Base-by-base conservation (phyloP, 2,113 vertebrate genomes). In the Entomyzon cyanotis region DNA sequence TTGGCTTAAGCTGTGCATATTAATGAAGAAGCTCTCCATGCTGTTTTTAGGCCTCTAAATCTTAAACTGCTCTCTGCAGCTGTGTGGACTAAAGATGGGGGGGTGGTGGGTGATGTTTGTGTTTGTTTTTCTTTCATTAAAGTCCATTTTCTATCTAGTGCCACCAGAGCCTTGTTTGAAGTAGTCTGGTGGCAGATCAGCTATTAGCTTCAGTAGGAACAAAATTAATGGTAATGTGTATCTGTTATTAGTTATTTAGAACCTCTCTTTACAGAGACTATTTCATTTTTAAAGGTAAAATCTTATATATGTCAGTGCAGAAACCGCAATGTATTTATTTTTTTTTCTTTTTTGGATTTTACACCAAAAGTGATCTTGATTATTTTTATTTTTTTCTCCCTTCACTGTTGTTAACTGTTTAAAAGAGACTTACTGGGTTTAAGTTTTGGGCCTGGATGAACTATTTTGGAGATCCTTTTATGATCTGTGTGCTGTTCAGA, bases 61-160 rank as follows among this genome's bases (percentile, higher is more conserved):
- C 90, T 95, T 95, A 93, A 95, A 95, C 42, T 93, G 62, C 47
- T 86, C 30, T 83, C n/a, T 55, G 70, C 63, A 95, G 87, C 87
- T 89, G 41, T 42, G 67, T 77, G 84, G 55, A 59, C 58, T 85
- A 62, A 25, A 88, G 53, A 73, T 28, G 9, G 17, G 11, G 9
- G 33, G 5, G 15, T 46, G 35, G 11, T 39, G 3, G 2, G 15
- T 2, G 28, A 14, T 62, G 63, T 55, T 55, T 53, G 35, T 62
- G 30, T 50, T 37, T 77, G 16, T 71, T n/a, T n/a, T n/a, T n/a
- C n/a, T n/a, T n/a, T n/a, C 39, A 56, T 6, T 5, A n/a, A 77
- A 87, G 60, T 84, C 13, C 2, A 82, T 62, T 16, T 53, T 73
- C 59, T 52, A 60, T 16, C 39, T 71, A 70, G 49, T 71, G 71